Conservation (phyloP, 2,797 vertebrate species). For the Acipenser transmontanus region DNA sequence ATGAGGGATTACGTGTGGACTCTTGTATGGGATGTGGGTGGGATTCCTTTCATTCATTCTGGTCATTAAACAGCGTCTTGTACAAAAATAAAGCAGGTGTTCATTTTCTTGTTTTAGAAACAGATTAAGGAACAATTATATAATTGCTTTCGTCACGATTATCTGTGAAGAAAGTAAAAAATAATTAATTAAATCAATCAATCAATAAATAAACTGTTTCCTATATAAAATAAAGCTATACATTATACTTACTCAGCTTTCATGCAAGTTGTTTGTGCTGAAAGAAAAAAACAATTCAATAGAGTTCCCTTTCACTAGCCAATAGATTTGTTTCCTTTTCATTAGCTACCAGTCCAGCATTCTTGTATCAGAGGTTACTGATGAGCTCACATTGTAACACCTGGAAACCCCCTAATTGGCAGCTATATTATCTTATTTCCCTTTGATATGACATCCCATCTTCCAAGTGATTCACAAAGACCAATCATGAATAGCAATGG, state of each 20-base stretch:
- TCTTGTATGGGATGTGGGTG: neutral
- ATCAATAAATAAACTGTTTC: too few relatives aligned
- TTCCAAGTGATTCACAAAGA: conserved; percentile 50
- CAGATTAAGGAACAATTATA: conserved; percentile 1
- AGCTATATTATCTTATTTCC: conserved; percentile 55
- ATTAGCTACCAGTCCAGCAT: too few relatives aligned
- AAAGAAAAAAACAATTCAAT: too few relatives aligned
- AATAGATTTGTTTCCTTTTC: too few relatives aligned
- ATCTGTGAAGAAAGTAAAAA: too few relatives aligned
- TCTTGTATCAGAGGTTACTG: conserved; percentile 27
- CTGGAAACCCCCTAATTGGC: conserved; percentile 52
- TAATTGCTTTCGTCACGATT: conserved; percentile 1
- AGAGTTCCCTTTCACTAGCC: too few relatives aligned
- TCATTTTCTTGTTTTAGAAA: conserved; percentile 5
- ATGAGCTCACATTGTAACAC: conserved; percentile 48
- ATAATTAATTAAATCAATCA: too few relatives aligned
- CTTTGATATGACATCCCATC: conserved; percentile 50
- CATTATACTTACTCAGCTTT: too few relatives aligned
- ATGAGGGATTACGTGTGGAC: conserved; percentile 6
- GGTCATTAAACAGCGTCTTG: conserved; percentile 2
- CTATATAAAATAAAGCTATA: too few relatives aligned
- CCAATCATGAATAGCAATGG: conserved; percentile 63
- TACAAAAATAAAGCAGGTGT: conserved; percentile 16
- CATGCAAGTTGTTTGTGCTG: too few relatives aligned
- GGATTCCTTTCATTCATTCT: conserved; percentile 13